Evolutionary conservation across 2,113 vertebrate genomes (phyloP).

Genomic region (Callaeas wilsoni): DNA sequence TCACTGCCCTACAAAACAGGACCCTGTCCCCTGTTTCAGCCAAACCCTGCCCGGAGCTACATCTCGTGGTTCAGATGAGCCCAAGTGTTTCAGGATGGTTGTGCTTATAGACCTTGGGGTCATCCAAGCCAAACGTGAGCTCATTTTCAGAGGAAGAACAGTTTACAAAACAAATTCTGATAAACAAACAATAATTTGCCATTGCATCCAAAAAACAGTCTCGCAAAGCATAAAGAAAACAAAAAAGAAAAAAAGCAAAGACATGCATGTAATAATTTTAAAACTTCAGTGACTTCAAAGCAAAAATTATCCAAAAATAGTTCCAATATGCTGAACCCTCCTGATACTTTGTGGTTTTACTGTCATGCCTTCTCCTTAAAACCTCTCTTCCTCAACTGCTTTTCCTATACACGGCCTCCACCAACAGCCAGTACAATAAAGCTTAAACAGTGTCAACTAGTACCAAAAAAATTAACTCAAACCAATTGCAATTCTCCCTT

Average conservation of each 20-base stretch:
- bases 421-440: not conserved
- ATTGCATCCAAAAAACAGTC: fast-evolving
- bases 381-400: not conserved
- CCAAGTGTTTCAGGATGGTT: not conserved
- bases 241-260: not conserved
- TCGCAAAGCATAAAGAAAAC: not conserved
- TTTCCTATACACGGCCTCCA: not conserved
- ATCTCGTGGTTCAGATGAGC: not conserved
- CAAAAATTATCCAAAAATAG: not conserved
- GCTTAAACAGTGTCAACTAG: not conserved
- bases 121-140: not conserved
- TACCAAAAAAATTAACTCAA: not conserved
- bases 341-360: not conserved
- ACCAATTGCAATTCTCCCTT: not conserved
- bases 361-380: not conserved
- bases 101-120: not conserved
- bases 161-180: not conserved
- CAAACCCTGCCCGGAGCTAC: not conserved
- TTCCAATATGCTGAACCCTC: not conserved
- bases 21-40: fast-evolving
- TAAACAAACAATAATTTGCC: not conserved
- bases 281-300: not conserved
- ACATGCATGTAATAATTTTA: not conserved
- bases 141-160: not conserved
- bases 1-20: not conserved